Evolutionary conservation across 1,140 invertebrate species (phyloP).

Genomic region (Lineus longissimus): DNA sequence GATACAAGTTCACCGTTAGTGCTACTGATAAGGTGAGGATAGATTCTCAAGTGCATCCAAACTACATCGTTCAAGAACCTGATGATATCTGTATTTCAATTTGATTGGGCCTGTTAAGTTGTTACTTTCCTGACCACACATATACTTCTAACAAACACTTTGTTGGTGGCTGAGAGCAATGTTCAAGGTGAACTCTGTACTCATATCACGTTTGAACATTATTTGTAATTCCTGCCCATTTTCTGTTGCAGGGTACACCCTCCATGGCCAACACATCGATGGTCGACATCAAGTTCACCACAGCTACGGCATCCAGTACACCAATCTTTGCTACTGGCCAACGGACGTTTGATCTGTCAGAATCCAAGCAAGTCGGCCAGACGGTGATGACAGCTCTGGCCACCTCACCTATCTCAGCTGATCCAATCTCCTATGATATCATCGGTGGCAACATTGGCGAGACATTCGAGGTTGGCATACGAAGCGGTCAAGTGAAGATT

Average conservation of each 20-base stretch:
- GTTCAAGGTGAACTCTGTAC: too few relatives aligned
- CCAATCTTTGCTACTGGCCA: background rate
- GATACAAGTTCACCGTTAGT: conserved; percentile 75
- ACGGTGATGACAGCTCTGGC: conserved; percentile 51
- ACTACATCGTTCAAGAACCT: too few relatives aligned
- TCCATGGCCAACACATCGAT: background rate
- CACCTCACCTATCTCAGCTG: conserved; percentile 64
- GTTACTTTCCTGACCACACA: too few relatives aligned
- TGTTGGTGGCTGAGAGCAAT: too few relatives aligned
- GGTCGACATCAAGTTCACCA: too few relatives aligned
- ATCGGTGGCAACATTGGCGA: conserved; percentile 87
- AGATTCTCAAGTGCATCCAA: background rate
- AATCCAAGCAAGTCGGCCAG: conserved; percentile 62
- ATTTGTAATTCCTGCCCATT: too few relatives aligned
- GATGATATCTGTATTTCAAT: too few relatives aligned
- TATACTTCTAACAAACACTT: too few relatives aligned
- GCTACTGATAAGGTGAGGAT: conserved; percentile 69
- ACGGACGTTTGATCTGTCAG: conserved; percentile 43
- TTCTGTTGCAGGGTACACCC: conserved; percentile 5
- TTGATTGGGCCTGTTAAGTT: background rate
- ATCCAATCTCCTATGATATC: conserved; percentile 67
- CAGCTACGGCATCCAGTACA: background rate
- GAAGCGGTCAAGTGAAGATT: conserved; percentile 74
- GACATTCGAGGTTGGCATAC: conserved; percentile 74
- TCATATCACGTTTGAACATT: too few relatives aligned